A percentile compares a stretch with the other conserved stretches of the same genome.
Evolutionary conservation across 2,888 invertebrate genomes (phyloP).

Genomic region (Orgyia antiqua): DNA sequence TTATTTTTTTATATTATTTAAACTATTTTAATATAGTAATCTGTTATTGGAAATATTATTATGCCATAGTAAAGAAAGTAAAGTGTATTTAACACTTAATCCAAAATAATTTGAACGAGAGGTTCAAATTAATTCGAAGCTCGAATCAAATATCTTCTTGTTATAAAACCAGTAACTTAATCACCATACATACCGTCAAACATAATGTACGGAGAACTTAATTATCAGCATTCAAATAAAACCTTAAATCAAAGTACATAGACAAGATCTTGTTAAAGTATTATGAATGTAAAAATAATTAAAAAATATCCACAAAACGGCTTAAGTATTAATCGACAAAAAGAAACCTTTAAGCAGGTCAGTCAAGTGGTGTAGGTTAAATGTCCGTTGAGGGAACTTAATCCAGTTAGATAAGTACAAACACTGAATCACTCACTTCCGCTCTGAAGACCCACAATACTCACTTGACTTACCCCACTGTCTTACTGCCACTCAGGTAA

Average conservation of each 20-base stretch:
- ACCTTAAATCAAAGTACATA: background rate
- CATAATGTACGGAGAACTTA: too few relatives aligned
- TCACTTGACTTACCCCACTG: slow-evolving; percentile 66
- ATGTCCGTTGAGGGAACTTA: slow-evolving; percentile 53
- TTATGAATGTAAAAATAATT: slow-evolving; percentile 7
- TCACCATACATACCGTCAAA: too few relatives aligned
- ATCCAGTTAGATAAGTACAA: slow-evolving; percentile 76
- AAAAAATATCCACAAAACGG: slow-evolving; percentile 31
- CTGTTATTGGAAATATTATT: too few relatives aligned
- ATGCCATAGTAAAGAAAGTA: too few relatives aligned
- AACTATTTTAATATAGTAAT: too few relatives aligned
- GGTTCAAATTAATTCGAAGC: too few relatives aligned
- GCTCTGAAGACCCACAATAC: slow-evolving; percentile 67
- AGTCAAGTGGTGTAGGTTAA: slow-evolving; percentile 70
- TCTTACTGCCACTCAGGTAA: slow-evolving; percentile 64
- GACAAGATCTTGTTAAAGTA: slow-evolving; percentile 11
- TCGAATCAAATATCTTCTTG: too few relatives aligned
- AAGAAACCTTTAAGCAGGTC: slow-evolving; percentile 73
- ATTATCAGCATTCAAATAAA: too few relatives aligned
- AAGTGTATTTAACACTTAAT: too few relatives aligned
- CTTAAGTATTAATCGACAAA: slow-evolving; percentile 47
- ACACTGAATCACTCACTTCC: slow-evolving; percentile 69
- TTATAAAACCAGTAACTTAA: too few relatives aligned
- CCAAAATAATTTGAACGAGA: too few relatives aligned
- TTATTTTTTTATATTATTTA: too few relatives aligned